Conservation (phyloP, 1,140 invertebrate species). For the Ruditapes philippinarum region DNA sequence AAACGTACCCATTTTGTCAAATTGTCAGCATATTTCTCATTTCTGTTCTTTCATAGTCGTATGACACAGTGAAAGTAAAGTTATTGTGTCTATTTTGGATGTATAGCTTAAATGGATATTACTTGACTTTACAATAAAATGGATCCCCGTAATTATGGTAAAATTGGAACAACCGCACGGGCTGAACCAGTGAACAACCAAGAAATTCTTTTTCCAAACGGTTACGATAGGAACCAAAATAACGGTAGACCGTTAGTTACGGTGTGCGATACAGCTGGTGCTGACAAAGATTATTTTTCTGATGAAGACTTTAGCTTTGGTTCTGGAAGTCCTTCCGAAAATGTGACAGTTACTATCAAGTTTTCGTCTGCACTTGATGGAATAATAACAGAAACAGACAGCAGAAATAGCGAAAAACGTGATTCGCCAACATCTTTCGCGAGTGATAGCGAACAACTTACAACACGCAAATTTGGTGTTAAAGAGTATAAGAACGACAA, state of each 20-base stretch:
- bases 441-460: too few relatives aligned
- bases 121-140: neutral
- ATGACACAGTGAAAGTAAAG: neutral
- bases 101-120: neutral
- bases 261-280: constrained; percentile 43
- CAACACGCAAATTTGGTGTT: too few relatives aligned
- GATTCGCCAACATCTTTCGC: too few relatives aligned
- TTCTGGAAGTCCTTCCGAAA: constrained; percentile 45
- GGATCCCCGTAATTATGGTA: constrained; percentile 24
- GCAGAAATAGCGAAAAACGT: neutral
- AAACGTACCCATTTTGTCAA: neutral
- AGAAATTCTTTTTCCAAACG: constrained; percentile 55
- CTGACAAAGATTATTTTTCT: neutral
- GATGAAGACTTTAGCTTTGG: neutral
- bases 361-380: constrained; percentile 42
- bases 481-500: neutral
- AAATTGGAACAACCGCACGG: constrained; percentile 42
- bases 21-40: neutral
- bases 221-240: constrained; percentile 45
- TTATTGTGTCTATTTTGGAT: neutral
- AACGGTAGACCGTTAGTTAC: constrained; percentile 16
- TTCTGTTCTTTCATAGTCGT: neutral
- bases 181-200: constrained; percentile 48
- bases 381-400: constrained; percentile 41
- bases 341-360: constrained; percentile 55